These are phyloP conservation scores for Caenorhabditis virilis DNA, from an alignment of 2,888 invertebrate species.

Conservation along the genomic window DNA sequence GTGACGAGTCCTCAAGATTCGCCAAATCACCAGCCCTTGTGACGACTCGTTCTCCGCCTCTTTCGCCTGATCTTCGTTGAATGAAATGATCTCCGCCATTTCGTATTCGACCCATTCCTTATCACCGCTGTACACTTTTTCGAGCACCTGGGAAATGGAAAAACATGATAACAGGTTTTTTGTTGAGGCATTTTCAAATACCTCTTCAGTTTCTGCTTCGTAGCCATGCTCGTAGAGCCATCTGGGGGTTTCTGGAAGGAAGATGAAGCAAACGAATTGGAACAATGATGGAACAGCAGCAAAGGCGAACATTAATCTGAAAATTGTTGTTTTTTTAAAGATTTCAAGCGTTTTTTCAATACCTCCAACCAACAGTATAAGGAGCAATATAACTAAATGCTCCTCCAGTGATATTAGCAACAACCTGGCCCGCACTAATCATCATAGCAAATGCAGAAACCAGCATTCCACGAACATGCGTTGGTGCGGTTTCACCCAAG, in stretches of 20 bases:
- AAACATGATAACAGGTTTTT: too few relatives aligned
- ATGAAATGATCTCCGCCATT: conserved; percentile 52
- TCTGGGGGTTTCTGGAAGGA: conserved; percentile 74
- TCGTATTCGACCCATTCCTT: conserved; percentile 61
- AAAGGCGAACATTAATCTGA: conserved; percentile 73
- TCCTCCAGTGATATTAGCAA: conserved; percentile 72
- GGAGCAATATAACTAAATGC: conserved; percentile 70
- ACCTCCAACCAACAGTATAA: conserved; percentile 73
- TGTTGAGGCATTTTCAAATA: too few relatives aligned
- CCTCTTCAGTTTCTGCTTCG: conserved; percentile 42
- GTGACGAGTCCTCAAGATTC: conserved; percentile 57
- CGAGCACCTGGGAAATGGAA: conserved; percentile 2
- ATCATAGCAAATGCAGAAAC: conserved; percentile 70
- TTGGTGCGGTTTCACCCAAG: conserved; percentile 73
- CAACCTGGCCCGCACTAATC: conserved; percentile 72
- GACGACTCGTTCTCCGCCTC: conserved; percentile 8
- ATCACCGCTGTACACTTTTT: conserved; percentile 55
- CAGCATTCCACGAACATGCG: conserved; percentile 71
- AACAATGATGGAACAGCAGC: conserved; percentile 69
- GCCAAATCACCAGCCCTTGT: conserved; percentile 31
- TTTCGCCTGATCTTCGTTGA: conserved; percentile 26
- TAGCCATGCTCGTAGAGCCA: conserved; percentile 53
- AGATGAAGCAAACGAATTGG: conserved; percentile 73
- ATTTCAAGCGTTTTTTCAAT: background rate
- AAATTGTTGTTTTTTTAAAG: background rate